Evolutionary conservation across 2,888 invertebrate species (phyloP), one percentile per base, ranked within the genome.

Genomic region (Diarsia mendica): DNA sequence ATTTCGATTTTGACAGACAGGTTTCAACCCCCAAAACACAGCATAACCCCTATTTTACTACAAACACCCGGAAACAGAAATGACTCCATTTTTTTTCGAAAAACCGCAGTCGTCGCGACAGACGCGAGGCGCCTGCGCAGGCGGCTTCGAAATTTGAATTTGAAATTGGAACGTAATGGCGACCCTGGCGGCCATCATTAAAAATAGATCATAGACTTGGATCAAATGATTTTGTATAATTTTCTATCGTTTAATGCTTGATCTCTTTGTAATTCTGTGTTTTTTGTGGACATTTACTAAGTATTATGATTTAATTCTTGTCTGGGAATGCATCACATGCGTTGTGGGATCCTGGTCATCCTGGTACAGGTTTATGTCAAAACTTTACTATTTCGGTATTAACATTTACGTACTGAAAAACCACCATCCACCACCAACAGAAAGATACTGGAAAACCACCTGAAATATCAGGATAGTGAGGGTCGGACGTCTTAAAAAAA

Each of bases 141-240:
- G 85, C 88, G 85, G 82, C 85, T 84, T 85, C 80, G 88, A 93
- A 93, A 92, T 94, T 94, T 92, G 90, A 94, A 94, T 94, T 94
- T 88, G 88, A 93, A 94, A 93, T 94, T 94, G 90, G 93, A 92
- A 87, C 89, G 84, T 93, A 93, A 94, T 92, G 88, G 91, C 92
- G 91, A 87, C 86, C 90, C 92, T 90, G 88, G 91, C 94, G 92
- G 93, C 93, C 93, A 95, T 95, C 93, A 95, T 95, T 95, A 95
- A 93, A 95, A 95, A 94, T 94, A 94, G 93, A 95, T 95, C 95
- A 95, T 94, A 94, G 94, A 86, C 88, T 68, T 72, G 81, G 83
- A 90, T 89, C 86, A 89, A 89, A 90, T 91, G 91, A 92, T 93
- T 92, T 93, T 90, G 91, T 91, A 90, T 85, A 88, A 88, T 89